Base-by-base conservation (phyloP, 2,888 invertebrate species). In the Andrena marginata region DNA sequence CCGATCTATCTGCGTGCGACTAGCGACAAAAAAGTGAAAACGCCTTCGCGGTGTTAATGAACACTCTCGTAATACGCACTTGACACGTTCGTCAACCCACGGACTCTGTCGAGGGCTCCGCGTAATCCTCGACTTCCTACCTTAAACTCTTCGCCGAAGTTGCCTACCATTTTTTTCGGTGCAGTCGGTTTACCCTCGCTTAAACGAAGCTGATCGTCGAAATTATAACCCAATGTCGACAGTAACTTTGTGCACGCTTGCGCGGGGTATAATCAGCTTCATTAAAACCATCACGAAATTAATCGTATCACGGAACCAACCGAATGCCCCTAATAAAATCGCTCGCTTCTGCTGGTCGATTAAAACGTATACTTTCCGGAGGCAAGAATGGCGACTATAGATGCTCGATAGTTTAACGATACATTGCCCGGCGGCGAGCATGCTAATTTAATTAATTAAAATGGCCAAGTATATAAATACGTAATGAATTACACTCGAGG, bases 261-360 rank as follows among this genome's bases (percentile, higher is more conserved):
- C 8, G 10, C 56, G 26, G 26, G 26, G 56, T 56, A 56, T 56
- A 56, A 56, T 56, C 56, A 56, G 23, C 10, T 56, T 56, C 26
- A 56, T 56, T 56, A 56, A 56, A 56, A 26, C 26, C 56, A 56
- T 56, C 54, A 4, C 26, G 54, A 56, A 56, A 56, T 56, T 56
- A 54, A 54, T 54, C n/a, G 20, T n/a, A 54, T 54, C 23, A 54
- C 54, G n/a, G 10, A 20, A 54, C 23, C 51, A 51, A 20, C 20
- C n/a, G 51, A 51, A 20, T 51, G n/a, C n/a, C 51, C 51, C n/a
- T 20, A 51, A 20, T 51, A 51, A 51, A 20, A 51, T 51, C n/a
- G 16, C n/a, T 2, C 0, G 20, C n/a, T n/a, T 51, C n/a, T 51
- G 8, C 20, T 51, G 3, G 8, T 51, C 51, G 20, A 20, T 51